These are phyloP conservation scores for Cantharis nigra DNA, from an alignment of 2,888 invertebrate species.

Conservation along the genomic window DNA sequence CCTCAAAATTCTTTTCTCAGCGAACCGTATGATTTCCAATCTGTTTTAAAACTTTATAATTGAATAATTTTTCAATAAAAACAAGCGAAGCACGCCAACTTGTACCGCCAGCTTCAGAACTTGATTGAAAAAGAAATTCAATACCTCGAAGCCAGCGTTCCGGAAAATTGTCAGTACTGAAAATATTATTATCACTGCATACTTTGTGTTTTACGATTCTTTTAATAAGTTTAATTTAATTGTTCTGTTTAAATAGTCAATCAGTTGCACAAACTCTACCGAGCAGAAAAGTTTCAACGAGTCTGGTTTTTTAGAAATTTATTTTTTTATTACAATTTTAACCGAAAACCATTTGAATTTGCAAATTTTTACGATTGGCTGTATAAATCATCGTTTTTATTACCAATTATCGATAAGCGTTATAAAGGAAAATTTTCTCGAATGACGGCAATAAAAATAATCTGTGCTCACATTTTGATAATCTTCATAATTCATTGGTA, in stretches of 20 bases:
- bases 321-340: not conserved
- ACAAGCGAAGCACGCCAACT: conserved; percentile 50
- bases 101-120: conserved; percentile 34
- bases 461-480: conserved; percentile 34
- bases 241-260: conserved; percentile 9
- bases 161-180: conserved; percentile 49
- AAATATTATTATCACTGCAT: conserved; percentile 47
- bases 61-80: conserved; percentile 58
- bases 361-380: not conserved
- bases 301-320: not conserved
- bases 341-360: not conserved
- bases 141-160: conserved; percentile 40
- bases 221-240: conserved; percentile 38
- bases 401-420: conserved; percentile 29
- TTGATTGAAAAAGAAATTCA: conserved; percentile 52
- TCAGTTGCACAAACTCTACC: not conserved
- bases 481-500: conserved; percentile 30
- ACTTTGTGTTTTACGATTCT: conserved; percentile 42
- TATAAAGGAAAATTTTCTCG: conserved; percentile 26
- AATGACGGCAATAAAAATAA: conserved; percentile 31
- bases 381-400: not conserved
- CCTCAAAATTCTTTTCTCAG: conserved; percentile 44
- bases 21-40: conserved; percentile 55
- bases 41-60: conserved; percentile 57
- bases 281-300: not conserved